Base-by-base conservation (phyloP, 1,140 invertebrate genomes). In the Brachystomella parvula region DNA sequence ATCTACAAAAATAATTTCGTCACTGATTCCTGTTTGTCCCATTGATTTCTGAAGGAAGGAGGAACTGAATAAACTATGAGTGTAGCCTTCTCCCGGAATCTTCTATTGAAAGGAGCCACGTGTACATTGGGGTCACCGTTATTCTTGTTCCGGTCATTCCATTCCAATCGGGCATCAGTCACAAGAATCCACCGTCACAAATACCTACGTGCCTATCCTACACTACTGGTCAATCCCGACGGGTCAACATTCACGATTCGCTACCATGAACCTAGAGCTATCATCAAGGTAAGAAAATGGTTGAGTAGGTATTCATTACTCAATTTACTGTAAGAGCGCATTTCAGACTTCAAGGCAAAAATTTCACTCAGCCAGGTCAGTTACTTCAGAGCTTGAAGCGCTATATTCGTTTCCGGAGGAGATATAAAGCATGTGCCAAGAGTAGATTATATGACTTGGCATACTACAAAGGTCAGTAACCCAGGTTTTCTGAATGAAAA, bases 221-320 rank as follows among this genome's bases (percentile, higher is more conserved):
- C 88, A 0, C 76, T 83, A 49, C 74, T 96, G 0, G 86, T 94
- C 28, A 78, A 85, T 31, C 80, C 89, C 1, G 87, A 96, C 83
- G 93, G 93, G 58, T 90, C 91, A 57, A 89, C 86, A 56, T 85
- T 90, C 66, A 88, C 82, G 39, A 86, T 92, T 30, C 80, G 86
- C 71, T 92, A 95, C 76, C 81, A 85, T 67, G 89, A 92, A 78
- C 92, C 92, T 6, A 79, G 89, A 65, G 84, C 84, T 79, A 89
- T 95, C 67, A 89, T 96, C 29, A 88, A 83, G 80, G 89, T 90
- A 79, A 74, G 67, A 6, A 26, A 53, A 53, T n/a, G n/a, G n/a
- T n/a, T n/a, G n/a, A n/a, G n/a, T n/a, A n/a, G n/a, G n/a, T n/a
- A n/a, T 24, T 24, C 6, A 9, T 9, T 53, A 53, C 12, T 24